Conservation (phyloP, 2,888 invertebrate species). For the Euproctis similis region DNA sequence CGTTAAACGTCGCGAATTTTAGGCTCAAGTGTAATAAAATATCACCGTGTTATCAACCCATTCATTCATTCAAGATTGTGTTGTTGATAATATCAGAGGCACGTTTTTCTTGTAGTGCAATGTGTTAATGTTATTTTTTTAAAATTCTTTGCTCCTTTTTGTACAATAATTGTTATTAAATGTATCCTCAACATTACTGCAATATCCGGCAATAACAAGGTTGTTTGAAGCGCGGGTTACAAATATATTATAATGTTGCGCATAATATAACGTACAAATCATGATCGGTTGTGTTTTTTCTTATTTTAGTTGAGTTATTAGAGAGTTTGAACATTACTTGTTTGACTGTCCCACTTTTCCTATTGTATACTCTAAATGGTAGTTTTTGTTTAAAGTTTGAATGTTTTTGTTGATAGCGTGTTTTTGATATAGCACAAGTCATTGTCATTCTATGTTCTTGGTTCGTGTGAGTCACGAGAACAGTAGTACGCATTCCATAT, state of each 20-base stretch:
- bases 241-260: constrained; percentile 20
- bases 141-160: constrained; percentile 8
- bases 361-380: not conserved
- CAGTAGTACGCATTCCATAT: constrained; percentile 5
- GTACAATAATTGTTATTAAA: constrained; percentile 4
- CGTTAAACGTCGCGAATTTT: constrained; percentile 38
- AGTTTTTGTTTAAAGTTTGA: not conserved
- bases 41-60: no score
- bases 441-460: constrained; percentile 5
- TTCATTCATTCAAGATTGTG: constrained; percentile 7
- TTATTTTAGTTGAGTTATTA: no score
- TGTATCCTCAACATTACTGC: constrained; percentile 8
- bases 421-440: constrained; percentile 3
- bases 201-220: constrained; percentile 30
- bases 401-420: not conserved
- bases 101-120: constrained; percentile 1
- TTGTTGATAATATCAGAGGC: constrained; percentile 4
- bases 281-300: constrained; percentile 30
- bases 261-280: constrained; percentile 17
- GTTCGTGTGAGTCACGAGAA: constrained; percentile 8
- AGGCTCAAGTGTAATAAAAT: no score
- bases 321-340: constrained; percentile 28
- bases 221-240: constrained; percentile 19
- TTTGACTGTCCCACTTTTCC: constrained; percentile 20
- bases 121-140: not conserved